Conservation (phyloP, 2,797 vertebrate species). For the Phoxinus dragarum region DNA sequence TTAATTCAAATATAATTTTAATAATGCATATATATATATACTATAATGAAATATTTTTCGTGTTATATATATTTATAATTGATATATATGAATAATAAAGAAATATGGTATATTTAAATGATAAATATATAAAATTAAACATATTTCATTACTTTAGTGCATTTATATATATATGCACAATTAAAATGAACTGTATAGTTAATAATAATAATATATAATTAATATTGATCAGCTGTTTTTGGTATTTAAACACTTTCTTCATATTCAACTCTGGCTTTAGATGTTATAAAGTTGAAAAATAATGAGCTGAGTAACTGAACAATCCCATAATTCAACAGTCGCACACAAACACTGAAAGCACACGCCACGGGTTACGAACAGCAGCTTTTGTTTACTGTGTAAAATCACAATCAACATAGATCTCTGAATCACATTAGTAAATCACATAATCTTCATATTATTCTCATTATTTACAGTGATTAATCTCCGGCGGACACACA, state of each 20-base stretch:
- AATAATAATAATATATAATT: neutral
- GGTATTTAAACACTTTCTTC: neutral
- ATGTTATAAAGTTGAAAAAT: neutral
- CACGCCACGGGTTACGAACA: constrained; percentile 27
- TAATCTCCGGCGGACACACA: neutral
- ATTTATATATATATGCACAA: too few species aligned
- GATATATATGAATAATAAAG: too few species aligned
- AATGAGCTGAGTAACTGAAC: neutral
- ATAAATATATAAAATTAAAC: neutral
- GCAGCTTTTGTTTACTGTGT: constrained; percentile 51
- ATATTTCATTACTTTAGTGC: too few species aligned
- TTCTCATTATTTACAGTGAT: constrained; percentile 42
- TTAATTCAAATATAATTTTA: too few species aligned
- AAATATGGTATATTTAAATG: neutral
- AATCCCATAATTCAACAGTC: neutral
- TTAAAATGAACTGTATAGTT: neutral
- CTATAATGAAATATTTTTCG: too few species aligned
- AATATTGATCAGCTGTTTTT: neutral
- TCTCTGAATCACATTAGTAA: constrained; percentile 35
- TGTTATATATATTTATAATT: too few species aligned
- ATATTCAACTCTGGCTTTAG: neutral
- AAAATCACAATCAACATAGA: constrained; percentile 45
- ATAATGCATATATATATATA: too few species aligned
- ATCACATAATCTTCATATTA: constrained; percentile 35
- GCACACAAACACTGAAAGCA: neutral